These are phyloP conservation scores for Pseudopleuronectes americanus DNA, from an alignment of 2,797 vertebrate species.

Conservation along the genomic window DNA sequence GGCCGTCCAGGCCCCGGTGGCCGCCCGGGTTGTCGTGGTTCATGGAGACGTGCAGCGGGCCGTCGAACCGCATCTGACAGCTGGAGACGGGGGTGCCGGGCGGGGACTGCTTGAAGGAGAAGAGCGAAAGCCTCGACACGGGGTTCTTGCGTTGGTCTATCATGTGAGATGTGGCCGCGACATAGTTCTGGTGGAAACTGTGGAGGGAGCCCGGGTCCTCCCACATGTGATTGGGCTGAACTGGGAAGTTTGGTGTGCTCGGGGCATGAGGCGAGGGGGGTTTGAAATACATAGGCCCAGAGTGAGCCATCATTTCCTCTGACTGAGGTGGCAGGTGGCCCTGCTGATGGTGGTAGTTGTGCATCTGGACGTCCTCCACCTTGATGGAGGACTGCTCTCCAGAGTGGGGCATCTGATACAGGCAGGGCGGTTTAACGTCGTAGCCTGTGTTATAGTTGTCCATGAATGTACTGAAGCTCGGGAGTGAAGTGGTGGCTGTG, in stretches of 20 bases:
- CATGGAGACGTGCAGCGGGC: conserved; percentile 95
- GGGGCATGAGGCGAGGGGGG: conserved; percentile 91
- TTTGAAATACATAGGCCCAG: conserved; percentile 97
- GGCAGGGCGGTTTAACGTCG: conserved; percentile 99
- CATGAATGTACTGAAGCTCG: conserved; percentile 90
- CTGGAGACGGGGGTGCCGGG: conserved; percentile 95
- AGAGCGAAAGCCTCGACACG: conserved; percentile 95
- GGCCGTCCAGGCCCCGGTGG: conserved; percentile 92
- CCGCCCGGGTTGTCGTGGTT: conserved; percentile 89
- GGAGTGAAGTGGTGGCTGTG: conserved; percentile 96
- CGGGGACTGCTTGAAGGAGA: conserved; percentile 99
- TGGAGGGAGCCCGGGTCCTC: conserved; percentile 97
- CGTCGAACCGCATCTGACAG: conserved; percentile 99
- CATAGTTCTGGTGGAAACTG: conserved; percentile 98
- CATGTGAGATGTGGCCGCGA: conserved; percentile 93
- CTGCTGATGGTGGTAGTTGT: conserved; percentile 96
- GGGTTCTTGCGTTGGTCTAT: conserved; percentile 96
- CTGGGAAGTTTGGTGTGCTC: conserved; percentile 92
- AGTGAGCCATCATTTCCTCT: conserved; percentile 95
- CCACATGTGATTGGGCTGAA: conserved; percentile 95
- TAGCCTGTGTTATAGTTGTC: conserved; percentile 96
- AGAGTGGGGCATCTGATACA: conserved; percentile 98
- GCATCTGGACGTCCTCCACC: conserved; percentile 98
- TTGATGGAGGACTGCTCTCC: conserved; percentile 97
- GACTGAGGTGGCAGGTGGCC: conserved; percentile 92